Evolutionary conservation across 2,113 vertebrate species (phyloP), one percentile per base, ranked within the genome.

Genomic region (Macquaria australasica): DNA sequence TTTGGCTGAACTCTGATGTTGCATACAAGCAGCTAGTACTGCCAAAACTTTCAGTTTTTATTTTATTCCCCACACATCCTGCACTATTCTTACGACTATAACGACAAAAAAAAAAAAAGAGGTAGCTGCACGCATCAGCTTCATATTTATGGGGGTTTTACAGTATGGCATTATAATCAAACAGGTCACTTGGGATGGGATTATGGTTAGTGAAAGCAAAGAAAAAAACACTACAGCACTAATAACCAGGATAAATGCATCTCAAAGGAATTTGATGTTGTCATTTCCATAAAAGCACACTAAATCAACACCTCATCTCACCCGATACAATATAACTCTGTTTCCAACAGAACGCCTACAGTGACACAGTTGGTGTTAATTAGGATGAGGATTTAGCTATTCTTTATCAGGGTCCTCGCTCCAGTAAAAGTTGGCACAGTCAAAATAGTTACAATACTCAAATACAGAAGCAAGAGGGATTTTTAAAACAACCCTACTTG

Each of bases 171-270:
- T 71, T 48, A 84, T 31, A 51, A 69, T 73, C 21, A 70, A 77
- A 85, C 3, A 10, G 72, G 55, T 60, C 60, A 73, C 45, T 58
- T 66, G 60, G 50, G 81, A 76, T 43, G 25, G 23, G 53, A 70
- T 88, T 64, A 28, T 34, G 31, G 48, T 50, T 45, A 34, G 2
- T 56, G 55, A 71, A 78, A 56, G 43, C 72, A 71, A 71, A 73
- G 43, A 78, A 68, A 51, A 39, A 31, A 48, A 34, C 18, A 28
- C 10, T 62, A 16, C 34, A 69, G 66, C 15, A 81, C 23, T 31
- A 70, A 69, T n/a, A 67, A 77, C 43, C n/a, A 41, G 23, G 15
- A n/a, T 53, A 20, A 72, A 67, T 23, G n/a, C 39, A 56, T 64
- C 80, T 58, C 66, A 73, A 23, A 45, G 75, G 78, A 73, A 56